Evolutionary conservation across 2,888 invertebrate species (phyloP).

Genomic region (Orchestes rusci): DNA sequence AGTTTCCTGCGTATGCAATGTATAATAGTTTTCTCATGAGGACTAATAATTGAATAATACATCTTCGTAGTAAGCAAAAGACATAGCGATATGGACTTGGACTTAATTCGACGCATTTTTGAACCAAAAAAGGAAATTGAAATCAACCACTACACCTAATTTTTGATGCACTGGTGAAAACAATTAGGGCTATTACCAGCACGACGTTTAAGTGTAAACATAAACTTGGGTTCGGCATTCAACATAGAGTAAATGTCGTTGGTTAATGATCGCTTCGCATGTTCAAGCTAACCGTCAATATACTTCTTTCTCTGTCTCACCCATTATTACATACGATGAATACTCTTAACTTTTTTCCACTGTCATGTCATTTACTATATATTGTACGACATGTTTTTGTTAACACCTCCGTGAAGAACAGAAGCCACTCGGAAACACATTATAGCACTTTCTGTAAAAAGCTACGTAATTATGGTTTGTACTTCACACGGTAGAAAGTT

Average conservation of each 20-base stretch:
- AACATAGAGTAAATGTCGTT: conserved; percentile 20
- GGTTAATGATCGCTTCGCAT: conserved; percentile 37
- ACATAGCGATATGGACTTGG: too few relatives aligned
- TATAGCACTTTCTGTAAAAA: conserved; percentile 14
- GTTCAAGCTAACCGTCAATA: too few relatives aligned
- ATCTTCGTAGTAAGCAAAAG: too few relatives aligned
- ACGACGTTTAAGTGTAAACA: conserved; percentile 21
- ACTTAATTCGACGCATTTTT: too few relatives aligned
- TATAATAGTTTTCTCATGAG: too few relatives aligned
- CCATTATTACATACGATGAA: background rate
- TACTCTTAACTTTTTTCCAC: conserved; percentile 10
- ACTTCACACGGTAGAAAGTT: conserved; percentile 13
- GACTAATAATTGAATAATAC: too few relatives aligned
- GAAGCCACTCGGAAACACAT: conserved; percentile 20
- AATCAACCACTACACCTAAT: too few relatives aligned
- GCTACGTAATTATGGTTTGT: conserved; percentile 13
- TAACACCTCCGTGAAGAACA: conserved; percentile 21
- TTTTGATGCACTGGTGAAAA: too few relatives aligned
- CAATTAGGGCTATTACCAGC: conserved; percentile 20
- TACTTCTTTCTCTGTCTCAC: conserved; percentile 7
- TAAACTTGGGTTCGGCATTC: conserved; percentile 20
- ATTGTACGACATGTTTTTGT: conserved; percentile 22
- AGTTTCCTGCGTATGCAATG: too few relatives aligned
- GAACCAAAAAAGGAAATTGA: too few relatives aligned
- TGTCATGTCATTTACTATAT: conserved; percentile 18